Evolutionary conservation across 2,113 vertebrate species (phyloP), one percentile per base, ranked within the genome.

Genomic region (Brachyistius frenatus): DNA sequence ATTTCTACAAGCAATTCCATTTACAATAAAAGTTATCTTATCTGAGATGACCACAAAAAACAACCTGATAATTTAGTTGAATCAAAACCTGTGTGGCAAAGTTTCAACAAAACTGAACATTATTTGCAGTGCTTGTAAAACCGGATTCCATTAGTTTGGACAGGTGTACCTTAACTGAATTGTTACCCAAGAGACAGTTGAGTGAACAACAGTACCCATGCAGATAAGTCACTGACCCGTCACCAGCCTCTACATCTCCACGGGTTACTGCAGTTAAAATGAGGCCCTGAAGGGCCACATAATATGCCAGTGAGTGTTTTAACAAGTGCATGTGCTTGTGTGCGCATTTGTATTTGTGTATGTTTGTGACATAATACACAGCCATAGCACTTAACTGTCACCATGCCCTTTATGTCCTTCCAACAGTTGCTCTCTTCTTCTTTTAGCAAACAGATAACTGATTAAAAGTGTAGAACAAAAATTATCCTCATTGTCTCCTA

Each of bases 221-320:
- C 58, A 78, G 41, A 73, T 50, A 58, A 9, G 2, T 53, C 11
- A 67, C 39, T 69, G 53, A 76, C 41, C 61, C 7, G 13, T 70
- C 61, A 75, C 47, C 30, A 37, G 11, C 65, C 35, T n/a, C 36
- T 15, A 50, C 54, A 33, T 83, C 73, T 74, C 69, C 50, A 54
- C n/a, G 69, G 60, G 61, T 70, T 81, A 84, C 85, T 44, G 54
- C 66, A 67, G 47, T 84, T 76, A 83, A 76, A 52, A 78, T 81
- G 81, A 70, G 66, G 37, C 73, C 66, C 62, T 46, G 39, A 58
- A 69, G 31, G 3, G 50, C 23, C 9, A 39, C 13, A 56, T 33
- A 36, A 56, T 46, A 67, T 68, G 63, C 41, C 31, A 47, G 2
- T 35, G 14, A 23, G 58, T 57, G 53, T 57, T 69, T 55, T 66